phyloP scores from a whole-genome alignment of 2,113 vertebrate species.

The Chaetops frenatus region DNA sequence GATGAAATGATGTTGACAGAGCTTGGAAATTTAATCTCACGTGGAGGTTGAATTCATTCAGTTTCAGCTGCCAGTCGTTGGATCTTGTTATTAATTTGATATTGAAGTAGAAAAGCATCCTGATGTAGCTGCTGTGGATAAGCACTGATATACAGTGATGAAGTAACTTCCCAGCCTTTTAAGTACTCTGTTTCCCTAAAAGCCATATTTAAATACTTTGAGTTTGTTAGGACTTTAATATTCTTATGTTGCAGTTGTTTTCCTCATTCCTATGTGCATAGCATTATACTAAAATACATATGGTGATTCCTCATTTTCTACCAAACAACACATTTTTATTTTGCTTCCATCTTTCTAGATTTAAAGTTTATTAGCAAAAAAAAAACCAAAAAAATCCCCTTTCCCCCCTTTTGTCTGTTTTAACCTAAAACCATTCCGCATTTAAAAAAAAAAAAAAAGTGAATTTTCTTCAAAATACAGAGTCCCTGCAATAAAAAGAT shows the following conservation, averaged over 20 bases:
- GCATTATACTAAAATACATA: background rate
- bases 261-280: background rate
- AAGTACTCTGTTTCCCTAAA: background rate
- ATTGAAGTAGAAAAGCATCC: background rate
- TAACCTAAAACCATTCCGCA: background rate
- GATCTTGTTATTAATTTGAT: background rate
- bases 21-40: background rate
- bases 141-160: background rate
- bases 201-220: background rate
- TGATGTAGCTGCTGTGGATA: background rate
- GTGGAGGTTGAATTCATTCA: background rate
- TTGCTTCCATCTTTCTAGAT: background rate
- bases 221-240: background rate
- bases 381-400: background rate
- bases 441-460: background rate
- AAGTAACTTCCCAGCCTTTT: background rate
- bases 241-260: background rate
- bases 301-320: background rate
- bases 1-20: background rate
- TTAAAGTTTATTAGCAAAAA: background rate
- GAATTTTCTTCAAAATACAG: background rate
- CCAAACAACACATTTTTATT: background rate
- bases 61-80: background rate
- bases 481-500: background rate
- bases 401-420: accelerated